Conservation (phyloP, 2,113 vertebrate species). For the Rhea pennata region DNA sequence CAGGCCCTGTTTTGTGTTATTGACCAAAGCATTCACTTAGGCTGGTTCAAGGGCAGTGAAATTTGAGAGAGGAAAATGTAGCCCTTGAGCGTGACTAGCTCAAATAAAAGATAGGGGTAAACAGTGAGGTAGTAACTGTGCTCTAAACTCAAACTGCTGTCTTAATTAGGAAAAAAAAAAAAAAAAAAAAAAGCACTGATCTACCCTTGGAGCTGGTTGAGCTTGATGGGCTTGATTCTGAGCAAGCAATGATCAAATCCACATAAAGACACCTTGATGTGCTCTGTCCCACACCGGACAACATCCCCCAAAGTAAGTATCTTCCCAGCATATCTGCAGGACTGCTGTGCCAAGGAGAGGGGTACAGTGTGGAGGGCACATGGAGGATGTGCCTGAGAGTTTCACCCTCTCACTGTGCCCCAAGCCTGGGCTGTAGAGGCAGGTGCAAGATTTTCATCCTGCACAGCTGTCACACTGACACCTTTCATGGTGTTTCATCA, state of each 20-base stretch:
- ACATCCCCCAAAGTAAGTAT: neutral
- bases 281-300: neutral
- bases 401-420: too few relatives aligned
- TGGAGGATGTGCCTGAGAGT: neutral
- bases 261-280: neutral
- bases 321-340: neutral
- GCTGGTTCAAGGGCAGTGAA: neutral
- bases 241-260: neutral
- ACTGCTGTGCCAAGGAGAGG: neutral
- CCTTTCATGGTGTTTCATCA: neutral
- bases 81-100: neutral
- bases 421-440: neutral
- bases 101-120: neutral
- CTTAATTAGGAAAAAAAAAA: neutral
- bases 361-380: neutral
- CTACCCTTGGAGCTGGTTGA: neutral
- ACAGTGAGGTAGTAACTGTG: neutral
- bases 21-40: neutral
- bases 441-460: neutral
- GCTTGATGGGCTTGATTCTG: neutral
- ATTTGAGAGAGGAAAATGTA: neutral
- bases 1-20: neutral
- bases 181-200: neutral
- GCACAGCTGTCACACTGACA: neutral
- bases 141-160: neutral